phyloP scores from a whole-genome alignment of 2,888 invertebrate genomes.

The Plebejus melissa region DNA sequence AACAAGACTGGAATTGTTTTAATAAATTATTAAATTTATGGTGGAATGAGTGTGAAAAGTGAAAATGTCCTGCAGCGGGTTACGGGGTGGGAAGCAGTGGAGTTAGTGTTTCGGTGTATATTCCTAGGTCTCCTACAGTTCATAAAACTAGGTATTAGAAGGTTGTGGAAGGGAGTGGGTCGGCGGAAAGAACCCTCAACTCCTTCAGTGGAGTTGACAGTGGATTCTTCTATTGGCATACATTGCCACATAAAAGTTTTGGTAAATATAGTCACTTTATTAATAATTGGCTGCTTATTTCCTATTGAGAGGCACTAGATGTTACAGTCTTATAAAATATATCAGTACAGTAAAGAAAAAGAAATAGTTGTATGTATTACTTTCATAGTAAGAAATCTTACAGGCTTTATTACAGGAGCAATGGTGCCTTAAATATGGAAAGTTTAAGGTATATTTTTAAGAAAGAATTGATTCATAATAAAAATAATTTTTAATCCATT shows the following conservation, averaged over 20 bases:
- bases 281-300: neutral
- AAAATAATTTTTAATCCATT: neutral
- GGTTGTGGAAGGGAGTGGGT: conserved; percentile 62
- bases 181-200: conserved; percentile 50
- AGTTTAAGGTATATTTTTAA: too few species aligned
- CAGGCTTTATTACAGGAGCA: too few species aligned
- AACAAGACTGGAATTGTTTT: conserved; percentile 44
- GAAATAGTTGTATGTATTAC: too few species aligned
- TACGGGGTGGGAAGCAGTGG: conserved; percentile 62
- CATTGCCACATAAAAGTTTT: conserved; percentile 71
- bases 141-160: conserved; percentile 53
- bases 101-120: conserved; percentile 56
- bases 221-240: conserved; percentile 65
- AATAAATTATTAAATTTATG: conserved; percentile 32
- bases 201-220: conserved; percentile 58
- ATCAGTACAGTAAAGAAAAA: too few species aligned
- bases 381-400: too few species aligned
- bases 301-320: too few species aligned
- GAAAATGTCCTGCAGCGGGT: conserved; percentile 56
- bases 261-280: conserved; percentile 48
- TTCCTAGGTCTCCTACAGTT: conserved; percentile 65
- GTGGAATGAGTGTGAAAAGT: conserved; percentile 52
- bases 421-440: too few species aligned
- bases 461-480: too few species aligned
- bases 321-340: too few species aligned